Percentiles rank a stretch among this genome's conserved stretches.
Conservation (phyloP, 2,113 vertebrate species). For the Phylloscopus whistleri region DNA sequence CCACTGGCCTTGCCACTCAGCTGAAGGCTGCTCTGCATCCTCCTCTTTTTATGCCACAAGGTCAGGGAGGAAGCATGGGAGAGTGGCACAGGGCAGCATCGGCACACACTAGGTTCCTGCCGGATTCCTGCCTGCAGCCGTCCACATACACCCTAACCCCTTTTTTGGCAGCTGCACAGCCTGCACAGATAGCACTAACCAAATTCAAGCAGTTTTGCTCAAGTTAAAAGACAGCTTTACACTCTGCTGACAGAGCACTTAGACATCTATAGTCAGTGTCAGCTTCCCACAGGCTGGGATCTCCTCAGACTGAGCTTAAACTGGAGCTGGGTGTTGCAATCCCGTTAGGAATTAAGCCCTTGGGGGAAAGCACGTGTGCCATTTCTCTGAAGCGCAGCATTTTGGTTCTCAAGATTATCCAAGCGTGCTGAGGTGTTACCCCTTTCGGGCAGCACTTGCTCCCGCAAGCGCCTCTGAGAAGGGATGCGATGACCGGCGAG, state of each 20-base stretch:
- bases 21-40: background rate
- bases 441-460: background rate
- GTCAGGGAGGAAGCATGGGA: background rate
- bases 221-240: background rate
- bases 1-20: background rate
- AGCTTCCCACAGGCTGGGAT: background rate
- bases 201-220: background rate
- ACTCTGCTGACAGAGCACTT: background rate
- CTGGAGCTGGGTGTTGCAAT: background rate
- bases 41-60: background rate
- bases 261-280: background rate
- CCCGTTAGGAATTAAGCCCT: background rate
- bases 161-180: background rate
- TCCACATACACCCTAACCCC: background rate
- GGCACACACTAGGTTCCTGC: background rate
- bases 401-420: background rate
- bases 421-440: rapidly evolving
- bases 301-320: background rate
- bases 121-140: background rate
- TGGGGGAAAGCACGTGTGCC: background rate
- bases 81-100: background rate
- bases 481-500: background rate
- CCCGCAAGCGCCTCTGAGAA: background rate
- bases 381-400: background rate
- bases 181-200: background rate